phyloP scores from a whole-genome alignment of 2,888 invertebrate genomes.

The Germaria angustata region DNA sequence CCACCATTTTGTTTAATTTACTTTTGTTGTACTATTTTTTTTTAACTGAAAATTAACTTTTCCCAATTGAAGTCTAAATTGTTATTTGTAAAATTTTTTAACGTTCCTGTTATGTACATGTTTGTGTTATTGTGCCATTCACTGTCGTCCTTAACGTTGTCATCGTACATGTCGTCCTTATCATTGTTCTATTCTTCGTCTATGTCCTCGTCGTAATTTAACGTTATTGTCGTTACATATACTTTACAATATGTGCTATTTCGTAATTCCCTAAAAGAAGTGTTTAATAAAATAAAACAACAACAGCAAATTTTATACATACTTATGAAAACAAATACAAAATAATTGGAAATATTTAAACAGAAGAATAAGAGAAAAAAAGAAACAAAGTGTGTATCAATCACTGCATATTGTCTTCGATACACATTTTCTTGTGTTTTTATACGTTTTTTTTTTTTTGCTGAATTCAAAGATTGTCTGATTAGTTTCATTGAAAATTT shows the following conservation, averaged over 20 bases:
- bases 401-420: conserved; percentile 12
- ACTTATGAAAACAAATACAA: conserved; percentile 10
- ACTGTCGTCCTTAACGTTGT: conserved; percentile 23
- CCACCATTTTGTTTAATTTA: too few relatives aligned
- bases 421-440: neutral
- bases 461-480: neutral
- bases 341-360: conserved; percentile 1
- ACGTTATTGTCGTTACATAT: conserved; percentile 29
- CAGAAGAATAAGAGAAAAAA: neutral
- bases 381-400: conserved; percentile 25
- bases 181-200: conserved; percentile 1
- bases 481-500: neutral
- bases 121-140: conserved; percentile 15
- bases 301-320: neutral
- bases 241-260: conserved; percentile 16
- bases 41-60: neutral
- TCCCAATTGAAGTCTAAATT: neutral
- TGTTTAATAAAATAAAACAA: conserved; percentile 3
- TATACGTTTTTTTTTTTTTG: neutral
- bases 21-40: neutral
- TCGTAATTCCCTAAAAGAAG: neutral
- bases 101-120: neutral
- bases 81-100: neutral
- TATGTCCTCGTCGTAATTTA: conserved; percentile 36
- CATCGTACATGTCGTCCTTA: conserved; percentile 1